Evolutionary conservation across 2,797 vertebrate species (phyloP), one percentile per base, ranked within the genome.

Genomic region (Cryptoprocta ferox): DNA sequence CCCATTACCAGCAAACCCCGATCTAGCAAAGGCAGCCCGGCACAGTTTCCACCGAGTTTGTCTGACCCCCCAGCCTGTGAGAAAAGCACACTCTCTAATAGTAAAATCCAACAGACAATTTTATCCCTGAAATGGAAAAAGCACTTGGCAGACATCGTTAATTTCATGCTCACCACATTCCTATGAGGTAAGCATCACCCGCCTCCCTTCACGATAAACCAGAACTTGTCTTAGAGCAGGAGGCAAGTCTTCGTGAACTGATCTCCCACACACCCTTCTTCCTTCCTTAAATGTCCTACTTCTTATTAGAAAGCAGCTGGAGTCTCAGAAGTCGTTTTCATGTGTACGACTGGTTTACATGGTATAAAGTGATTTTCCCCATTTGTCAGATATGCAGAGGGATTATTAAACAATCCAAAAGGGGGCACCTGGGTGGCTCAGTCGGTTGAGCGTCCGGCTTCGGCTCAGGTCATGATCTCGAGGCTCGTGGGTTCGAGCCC

Each of bases 61-160:
- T 24, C 66, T 84, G 82, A 53, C 59, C 81, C 81, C 35, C 86
- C 21, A 83, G 87, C 89, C 28, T 63, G 45, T 63, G 79, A 97
- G 82, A 79, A 76, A 75, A 91, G 9, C 70, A 83, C 79, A 65
- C 35, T 48, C 28, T n/a, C 45, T 76, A 86, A 80, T n/a, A 89
- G 68, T 70, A 93, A 82, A 93, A 93, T 79, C 65, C 39, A 93
- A 91, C 66, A 68, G 71, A 78, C 68, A 89, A 80, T 96, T 91
- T 94, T 71, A 92, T 59, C 59, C 39, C 89, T 42, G 30, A 89
- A 86, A 89, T 94, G 83, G 89, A 95, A 97, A 94, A 94, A 68
- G 37, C 53, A 50, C 48, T 86, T 96, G 85, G 65, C 56, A 97
- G 79, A 35, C 42, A 50, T 94, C 89, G 75, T 83, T 92, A 75